phyloP scores from a whole-genome alignment of 2,888 invertebrate species.

The Acleris sparsana region DNA sequence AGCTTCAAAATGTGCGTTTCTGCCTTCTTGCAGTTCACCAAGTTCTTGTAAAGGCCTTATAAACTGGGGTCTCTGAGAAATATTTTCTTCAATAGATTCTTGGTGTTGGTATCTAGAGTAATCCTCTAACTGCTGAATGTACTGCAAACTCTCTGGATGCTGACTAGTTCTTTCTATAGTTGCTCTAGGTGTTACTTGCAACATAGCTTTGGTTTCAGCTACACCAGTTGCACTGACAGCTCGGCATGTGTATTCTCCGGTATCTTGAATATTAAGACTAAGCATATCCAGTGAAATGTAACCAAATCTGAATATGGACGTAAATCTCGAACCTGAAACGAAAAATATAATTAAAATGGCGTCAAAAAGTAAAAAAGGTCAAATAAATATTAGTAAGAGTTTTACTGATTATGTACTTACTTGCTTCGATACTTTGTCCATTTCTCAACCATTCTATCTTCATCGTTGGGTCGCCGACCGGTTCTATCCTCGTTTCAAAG shows the following conservation, averaged over 20 bases:
- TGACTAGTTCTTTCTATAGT: constrained; percentile 94
- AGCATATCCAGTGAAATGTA: constrained; percentile 97
- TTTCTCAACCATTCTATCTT: constrained; percentile 98
- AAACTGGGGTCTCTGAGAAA: constrained; percentile 92
- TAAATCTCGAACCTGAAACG: constrained; percentile 94
- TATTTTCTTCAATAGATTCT: constrained; percentile 92
- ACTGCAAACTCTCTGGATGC: constrained; percentile 95
- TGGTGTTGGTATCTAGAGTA: constrained; percentile 93
- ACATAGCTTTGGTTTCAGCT: constrained; percentile 92
- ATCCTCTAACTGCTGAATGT: constrained; percentile 95
- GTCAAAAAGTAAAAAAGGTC: too few relatives aligned
- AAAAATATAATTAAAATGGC: constrained; percentile 9
- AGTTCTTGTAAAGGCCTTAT: constrained; percentile 94
- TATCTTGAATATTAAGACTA: constrained; percentile 92
- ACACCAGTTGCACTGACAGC: constrained; percentile 94
- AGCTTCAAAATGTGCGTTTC: constrained; percentile 96
- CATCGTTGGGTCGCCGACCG: constrained; percentile 98
- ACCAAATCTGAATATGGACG: constrained; percentile 98
- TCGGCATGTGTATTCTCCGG: constrained; percentile 95
- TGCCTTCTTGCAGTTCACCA: constrained; percentile 94
- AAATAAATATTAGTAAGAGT: constrained; percentile 1
- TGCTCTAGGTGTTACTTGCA: constrained; percentile 91
- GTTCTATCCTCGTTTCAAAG: constrained; percentile 98
- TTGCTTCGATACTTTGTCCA: constrained; percentile 94
- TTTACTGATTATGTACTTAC: constrained; percentile 82